Percentiles rank a stretch among this genome's conserved stretches.
These are phyloP conservation scores for Lycodopsis pacificus DNA, from an alignment of 2,797 vertebrate genomes.

Conservation along the genomic window DNA sequence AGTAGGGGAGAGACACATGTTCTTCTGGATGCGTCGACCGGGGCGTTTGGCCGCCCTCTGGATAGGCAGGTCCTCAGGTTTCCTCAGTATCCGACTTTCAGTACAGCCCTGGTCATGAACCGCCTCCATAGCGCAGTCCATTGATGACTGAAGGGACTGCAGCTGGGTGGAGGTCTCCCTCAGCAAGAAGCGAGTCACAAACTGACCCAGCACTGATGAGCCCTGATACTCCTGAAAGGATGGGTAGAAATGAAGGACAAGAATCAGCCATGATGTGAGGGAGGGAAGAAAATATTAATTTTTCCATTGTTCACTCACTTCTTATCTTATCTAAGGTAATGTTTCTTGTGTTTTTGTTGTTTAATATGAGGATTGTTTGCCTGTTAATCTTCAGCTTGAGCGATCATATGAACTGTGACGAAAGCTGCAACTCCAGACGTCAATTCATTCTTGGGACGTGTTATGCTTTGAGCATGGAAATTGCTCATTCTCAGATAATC, in stretches of 20 bases:
- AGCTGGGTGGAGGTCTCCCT: constrained; percentile 92
- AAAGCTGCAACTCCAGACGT: no score
- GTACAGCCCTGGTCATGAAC: constrained; percentile 88
- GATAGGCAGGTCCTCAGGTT: constrained; percentile 73
- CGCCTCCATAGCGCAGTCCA: constrained; percentile 92
- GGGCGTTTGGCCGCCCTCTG: constrained; percentile 81
- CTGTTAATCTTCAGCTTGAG: neutral
- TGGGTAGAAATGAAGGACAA: neutral
- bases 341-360: neutral
- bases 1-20: constrained; percentile 86
- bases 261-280: neutral
- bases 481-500: neutral
- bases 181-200: constrained; percentile 91
- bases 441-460: neutral
- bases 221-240: constrained; percentile 87
- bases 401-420: neutral
- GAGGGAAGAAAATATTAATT: neutral
- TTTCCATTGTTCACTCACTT: neutral
- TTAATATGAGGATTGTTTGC: neutral
- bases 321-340: neutral
- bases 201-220: constrained; percentile 91
- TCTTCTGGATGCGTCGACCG: constrained; percentile 88
- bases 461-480: neutral
- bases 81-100: constrained; percentile 77
- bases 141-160: constrained; percentile 90